Evolutionary conservation across 2,888 invertebrate species (phyloP).

Genomic region (Xylota segnis): DNA sequence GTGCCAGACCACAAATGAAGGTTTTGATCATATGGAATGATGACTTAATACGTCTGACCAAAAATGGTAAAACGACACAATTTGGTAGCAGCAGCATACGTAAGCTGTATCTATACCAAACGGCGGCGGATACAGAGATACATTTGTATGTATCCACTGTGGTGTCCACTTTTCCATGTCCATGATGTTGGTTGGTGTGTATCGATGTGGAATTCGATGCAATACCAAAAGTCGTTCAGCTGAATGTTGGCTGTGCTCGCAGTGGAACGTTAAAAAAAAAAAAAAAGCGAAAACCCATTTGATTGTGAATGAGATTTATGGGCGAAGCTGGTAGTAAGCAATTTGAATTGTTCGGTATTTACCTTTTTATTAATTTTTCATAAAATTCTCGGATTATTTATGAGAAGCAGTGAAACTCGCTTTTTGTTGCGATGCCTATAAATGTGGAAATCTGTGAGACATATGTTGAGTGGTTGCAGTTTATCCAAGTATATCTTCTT

Average conservation of each 20-base stretch:
- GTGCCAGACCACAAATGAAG: slow-evolving; percentile 69
- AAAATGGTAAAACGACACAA: slow-evolving; percentile 76
- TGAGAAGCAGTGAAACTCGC: slow-evolving; percentile 47
- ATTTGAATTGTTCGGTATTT: slow-evolving; percentile 58
- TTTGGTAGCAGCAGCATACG: slow-evolving; percentile 46
- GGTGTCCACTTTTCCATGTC: background rate
- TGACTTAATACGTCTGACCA: slow-evolving; percentile 77
- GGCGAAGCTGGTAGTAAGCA: slow-evolving; percentile 42
- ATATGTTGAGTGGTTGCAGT: slow-evolving; percentile 19
- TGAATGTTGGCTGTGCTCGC: slow-evolving; percentile 2
- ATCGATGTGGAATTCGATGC: slow-evolving; percentile 52
- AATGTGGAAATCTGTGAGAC: slow-evolving; percentile 33
- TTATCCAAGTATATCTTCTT: slow-evolving; percentile 5
- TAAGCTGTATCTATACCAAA: slow-evolving; percentile 29
- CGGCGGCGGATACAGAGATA: background rate
- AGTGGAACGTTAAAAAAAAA: slow-evolving; percentile 21
- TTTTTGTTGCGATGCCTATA: slow-evolving; percentile 43
- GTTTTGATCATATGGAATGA: slow-evolving; percentile 75
- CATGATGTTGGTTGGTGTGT: slow-evolving; percentile 23
- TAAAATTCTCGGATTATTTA: slow-evolving; percentile 54
- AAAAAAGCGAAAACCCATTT: too few relatives aligned
- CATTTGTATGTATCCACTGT: slow-evolving; percentile 2
- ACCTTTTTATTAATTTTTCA: slow-evolving; percentile 62
- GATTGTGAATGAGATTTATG: slow-evolving; percentile 54
- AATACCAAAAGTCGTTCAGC: slow-evolving; percentile 51